Conservation (phyloP, 2,113 vertebrate species). For the Erpornis zantholeuca region DNA sequence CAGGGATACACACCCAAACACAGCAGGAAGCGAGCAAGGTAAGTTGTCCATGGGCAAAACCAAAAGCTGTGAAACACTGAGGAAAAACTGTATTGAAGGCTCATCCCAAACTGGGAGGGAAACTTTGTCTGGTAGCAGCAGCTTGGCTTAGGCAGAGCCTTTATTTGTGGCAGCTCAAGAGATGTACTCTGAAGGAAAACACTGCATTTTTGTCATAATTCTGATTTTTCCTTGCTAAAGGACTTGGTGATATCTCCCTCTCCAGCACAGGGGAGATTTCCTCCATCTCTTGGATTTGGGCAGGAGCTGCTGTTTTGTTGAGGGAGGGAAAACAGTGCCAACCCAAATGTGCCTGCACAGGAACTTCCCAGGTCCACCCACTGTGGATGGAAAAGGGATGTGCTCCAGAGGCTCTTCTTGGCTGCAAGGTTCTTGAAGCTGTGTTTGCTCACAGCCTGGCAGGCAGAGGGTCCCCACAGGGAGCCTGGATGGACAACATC, state of each 20-base stretch:
- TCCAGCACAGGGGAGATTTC: neutral
- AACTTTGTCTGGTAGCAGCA: neutral
- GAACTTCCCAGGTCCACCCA: neutral
- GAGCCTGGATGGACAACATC: neutral
- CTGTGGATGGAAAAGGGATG: neutral
- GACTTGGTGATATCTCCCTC: neutral
- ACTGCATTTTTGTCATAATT: neutral
- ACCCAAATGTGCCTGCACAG: neutral
- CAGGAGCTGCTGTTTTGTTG: neutral
- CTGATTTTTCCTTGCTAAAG: constrained; percentile 13
- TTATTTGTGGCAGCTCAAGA: neutral
- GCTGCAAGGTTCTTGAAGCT: neutral
- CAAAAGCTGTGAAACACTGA: neutral
- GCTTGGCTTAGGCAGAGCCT: neutral
- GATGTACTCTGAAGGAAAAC: neutral
- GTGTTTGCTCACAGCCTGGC: neutral
- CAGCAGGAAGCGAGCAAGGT: neutral
- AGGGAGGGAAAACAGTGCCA: neutral
- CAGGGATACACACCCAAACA: neutral
- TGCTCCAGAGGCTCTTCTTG: neutral
- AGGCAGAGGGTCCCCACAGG: neutral
- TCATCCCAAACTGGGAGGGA: neutral
- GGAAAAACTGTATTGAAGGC: neutral
- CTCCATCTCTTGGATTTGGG: constrained; percentile 25
- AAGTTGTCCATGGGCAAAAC: neutral